Conservation (phyloP, 2,797 vertebrate species). For the Manis pentadactyla region DNA sequence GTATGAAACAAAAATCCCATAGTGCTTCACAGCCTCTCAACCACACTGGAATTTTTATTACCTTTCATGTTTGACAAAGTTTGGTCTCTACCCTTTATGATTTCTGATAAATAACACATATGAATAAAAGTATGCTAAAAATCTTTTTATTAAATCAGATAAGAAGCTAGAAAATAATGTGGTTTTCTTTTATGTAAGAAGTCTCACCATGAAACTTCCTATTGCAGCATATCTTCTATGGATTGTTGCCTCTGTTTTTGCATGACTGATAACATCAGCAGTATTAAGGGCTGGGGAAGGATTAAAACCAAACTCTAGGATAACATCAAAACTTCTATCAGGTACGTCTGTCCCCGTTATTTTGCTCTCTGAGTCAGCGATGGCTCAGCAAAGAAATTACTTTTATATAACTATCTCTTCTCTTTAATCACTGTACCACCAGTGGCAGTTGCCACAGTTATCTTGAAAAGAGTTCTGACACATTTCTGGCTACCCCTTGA, state of each 20-base stretch:
- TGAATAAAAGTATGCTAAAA: background rate
- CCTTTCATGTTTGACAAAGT: slow-evolving; percentile 44
- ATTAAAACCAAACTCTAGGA: background rate
- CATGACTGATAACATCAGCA: background rate
- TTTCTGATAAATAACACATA: slow-evolving; percentile 51
- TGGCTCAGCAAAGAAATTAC: slow-evolving; percentile 32
- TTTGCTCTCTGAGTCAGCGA: background rate
- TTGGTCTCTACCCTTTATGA: slow-evolving; percentile 18
- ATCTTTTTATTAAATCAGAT: slow-evolving; percentile 47
- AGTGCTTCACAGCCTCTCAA: background rate
- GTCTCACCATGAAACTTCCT: background rate
- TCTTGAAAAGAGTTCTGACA: background rate
- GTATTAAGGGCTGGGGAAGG: background rate
- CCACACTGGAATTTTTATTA: slow-evolving; percentile 15
- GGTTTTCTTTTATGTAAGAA: slow-evolving; percentile 5
- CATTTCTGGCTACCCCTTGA: background rate
- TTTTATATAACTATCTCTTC: background rate
- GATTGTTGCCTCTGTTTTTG: background rate
- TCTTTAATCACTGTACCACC: slow-evolving; percentile 5
- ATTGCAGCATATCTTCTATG: background rate
- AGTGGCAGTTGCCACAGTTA: background rate
- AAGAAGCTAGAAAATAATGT: slow-evolving; percentile 38
- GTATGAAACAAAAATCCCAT: slow-evolving; percentile 35
- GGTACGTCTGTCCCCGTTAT: background rate
- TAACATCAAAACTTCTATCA: slow-evolving; percentile 30